phyloP scores from a whole-genome alignment of 1,140 invertebrate species.

The Brachionus angularis region DNA sequence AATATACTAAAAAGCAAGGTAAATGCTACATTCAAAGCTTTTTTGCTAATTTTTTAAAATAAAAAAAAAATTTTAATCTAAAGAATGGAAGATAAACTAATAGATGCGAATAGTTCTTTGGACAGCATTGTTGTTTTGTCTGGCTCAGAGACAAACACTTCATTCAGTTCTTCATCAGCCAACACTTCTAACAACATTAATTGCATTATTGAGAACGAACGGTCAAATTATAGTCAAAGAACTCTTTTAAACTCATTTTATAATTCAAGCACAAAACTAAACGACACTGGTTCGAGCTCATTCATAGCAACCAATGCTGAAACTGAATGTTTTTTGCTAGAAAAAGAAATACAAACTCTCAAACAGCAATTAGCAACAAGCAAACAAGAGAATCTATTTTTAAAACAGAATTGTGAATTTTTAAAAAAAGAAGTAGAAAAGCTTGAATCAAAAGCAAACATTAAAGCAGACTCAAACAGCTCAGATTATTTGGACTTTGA shows the following conservation, averaged over 20 bases:
- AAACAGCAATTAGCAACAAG: background rate
- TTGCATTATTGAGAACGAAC: background rate
- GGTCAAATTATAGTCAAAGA: background rate
- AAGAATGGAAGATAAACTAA: background rate
- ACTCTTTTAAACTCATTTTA: background rate
- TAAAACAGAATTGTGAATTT: background rate
- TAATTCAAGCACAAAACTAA: too few relatives aligned
- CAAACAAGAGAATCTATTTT: background rate
- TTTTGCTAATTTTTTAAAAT: constrained; percentile 1
- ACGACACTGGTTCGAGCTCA: constrained; percentile 11
- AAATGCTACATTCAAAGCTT: background rate
- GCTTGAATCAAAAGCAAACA: too few relatives aligned
- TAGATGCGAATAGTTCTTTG: background rate
- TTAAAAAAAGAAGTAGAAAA: too few relatives aligned
- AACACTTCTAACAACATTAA: background rate
- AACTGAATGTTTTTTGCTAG: background rate
- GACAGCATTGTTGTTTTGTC: constrained; percentile 22
- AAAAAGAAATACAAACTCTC: background rate
- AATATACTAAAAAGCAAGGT: too few relatives aligned
- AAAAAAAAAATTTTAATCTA: background rate
- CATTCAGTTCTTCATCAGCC: background rate
- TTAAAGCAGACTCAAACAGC: background rate
- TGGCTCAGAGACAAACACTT: background rate
- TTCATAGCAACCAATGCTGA: background rate
- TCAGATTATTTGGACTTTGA: too few relatives aligned